A percentile compares a stretch with the other conserved stretches of the same genome.
phyloP scores from a whole-genome alignment of 35 echinoderm and acorn worm genomes.

The Ophiothrix spiculata region DNA sequence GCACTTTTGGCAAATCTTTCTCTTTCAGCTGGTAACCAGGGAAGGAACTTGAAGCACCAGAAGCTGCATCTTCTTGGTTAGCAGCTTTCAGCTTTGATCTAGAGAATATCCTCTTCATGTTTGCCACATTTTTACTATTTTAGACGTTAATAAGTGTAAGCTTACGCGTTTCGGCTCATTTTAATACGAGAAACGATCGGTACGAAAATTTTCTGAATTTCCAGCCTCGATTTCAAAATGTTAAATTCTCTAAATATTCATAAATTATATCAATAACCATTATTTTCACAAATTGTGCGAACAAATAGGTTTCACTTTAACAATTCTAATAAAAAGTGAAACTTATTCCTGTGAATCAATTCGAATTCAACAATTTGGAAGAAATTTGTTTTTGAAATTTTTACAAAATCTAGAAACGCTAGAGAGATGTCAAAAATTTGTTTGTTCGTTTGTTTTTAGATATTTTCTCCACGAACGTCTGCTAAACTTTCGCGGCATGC shows the following conservation, averaged over 20 bases:
- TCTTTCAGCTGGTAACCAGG: constrained; percentile 67
- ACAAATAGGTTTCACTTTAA: background rate
- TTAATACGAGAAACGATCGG: background rate
- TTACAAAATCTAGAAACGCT: background rate
- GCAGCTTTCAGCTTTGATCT: constrained; percentile 16
- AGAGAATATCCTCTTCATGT: constrained; percentile 27
- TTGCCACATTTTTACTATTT: background rate
- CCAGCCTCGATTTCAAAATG: background rate
- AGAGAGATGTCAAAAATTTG: background rate
- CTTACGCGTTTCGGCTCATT: no score
- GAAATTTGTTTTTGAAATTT: background rate
- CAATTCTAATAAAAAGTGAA: background rate
- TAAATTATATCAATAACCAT: background rate
- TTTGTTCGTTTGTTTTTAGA: background rate
- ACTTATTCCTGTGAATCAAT: background rate
- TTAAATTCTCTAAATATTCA: background rate
- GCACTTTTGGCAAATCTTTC: constrained; percentile 73
- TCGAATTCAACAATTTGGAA: background rate
- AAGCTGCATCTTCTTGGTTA: no score
- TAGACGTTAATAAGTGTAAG: no score
- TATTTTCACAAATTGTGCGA: background rate
- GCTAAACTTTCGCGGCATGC: background rate
- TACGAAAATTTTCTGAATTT: background rate
- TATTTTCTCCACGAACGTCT: background rate
- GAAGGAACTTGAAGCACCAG: background rate